Conservation (phyloP, 2,113 vertebrate genomes). For the Nematolebias whitei region DNA sequence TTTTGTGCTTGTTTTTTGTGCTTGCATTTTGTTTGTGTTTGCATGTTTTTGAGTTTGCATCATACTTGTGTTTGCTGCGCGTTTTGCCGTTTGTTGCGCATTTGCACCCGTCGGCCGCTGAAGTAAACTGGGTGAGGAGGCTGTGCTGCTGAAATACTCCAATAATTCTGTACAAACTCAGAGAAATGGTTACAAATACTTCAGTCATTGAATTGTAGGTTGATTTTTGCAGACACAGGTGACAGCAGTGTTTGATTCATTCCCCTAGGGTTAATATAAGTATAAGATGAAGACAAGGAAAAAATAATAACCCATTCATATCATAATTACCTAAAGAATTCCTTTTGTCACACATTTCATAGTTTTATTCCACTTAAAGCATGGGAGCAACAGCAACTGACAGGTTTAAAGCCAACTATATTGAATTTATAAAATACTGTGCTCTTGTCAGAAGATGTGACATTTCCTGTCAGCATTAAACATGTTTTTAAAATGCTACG, state of each 20-base stretch:
- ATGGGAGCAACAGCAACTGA: background rate
- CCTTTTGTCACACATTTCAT: conserved; percentile 1
- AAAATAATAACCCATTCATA: background rate
- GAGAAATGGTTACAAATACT: too few species aligned
- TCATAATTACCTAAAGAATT: conserved; percentile 16
- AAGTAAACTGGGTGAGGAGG: too few species aligned
- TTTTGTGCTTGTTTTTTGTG: too few species aligned
- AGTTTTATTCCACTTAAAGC: background rate
- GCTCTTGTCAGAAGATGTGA: background rate
- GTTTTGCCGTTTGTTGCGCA: too few species aligned
- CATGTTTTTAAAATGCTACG: background rate
- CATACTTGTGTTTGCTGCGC: too few species aligned
- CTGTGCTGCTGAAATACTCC: too few species aligned
- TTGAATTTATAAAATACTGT: conserved; percentile 1
- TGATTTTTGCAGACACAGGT: background rate
- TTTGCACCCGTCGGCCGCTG: too few species aligned
- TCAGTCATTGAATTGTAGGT: too few species aligned
- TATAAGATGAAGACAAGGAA: background rate
- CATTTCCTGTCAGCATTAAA: background rate
- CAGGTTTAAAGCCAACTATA: conserved; percentile 1
- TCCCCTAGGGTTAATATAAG: too few species aligned
- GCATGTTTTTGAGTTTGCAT: too few species aligned
- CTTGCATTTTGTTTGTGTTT: too few species aligned
- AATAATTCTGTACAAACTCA: too few species aligned
- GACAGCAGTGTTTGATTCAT: background rate